These are phyloP conservation scores for Lophotriccus pileatus DNA, from an alignment of 2,797 vertebrate species.

Conservation along the genomic window DNA sequence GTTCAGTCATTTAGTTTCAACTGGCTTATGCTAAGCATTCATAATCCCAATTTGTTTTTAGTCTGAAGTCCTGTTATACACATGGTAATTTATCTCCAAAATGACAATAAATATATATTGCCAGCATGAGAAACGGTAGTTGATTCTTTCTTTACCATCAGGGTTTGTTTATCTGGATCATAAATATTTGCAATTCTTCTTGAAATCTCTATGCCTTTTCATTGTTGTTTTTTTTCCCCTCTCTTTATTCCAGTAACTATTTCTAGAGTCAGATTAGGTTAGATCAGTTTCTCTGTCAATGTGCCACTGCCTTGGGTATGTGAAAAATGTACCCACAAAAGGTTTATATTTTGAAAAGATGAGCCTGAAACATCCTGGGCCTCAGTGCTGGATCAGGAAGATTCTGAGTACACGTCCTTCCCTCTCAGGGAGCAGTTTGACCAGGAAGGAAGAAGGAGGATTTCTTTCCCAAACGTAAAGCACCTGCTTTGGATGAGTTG, in stretches of 20 bases:
- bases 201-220: neutral
- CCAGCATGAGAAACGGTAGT: constrained; percentile 44
- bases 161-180: neutral
- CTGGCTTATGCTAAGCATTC: constrained; percentile 16
- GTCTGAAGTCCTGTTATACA: constrained; percentile 28
- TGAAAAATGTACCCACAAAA: neutral
- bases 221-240: neutral
- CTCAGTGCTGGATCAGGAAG: neutral
- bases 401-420: neutral
- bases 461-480: neutral
- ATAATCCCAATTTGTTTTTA: neutral
- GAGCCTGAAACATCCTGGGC: neutral
- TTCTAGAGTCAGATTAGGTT: neutral
- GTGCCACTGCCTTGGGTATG: neutral
- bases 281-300: neutral
- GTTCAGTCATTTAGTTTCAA: constrained; percentile 41
- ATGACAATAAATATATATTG: constrained; percentile 70
- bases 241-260: neutral
- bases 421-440: neutral
- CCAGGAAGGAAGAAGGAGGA: neutral
- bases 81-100: constrained; percentile 60
- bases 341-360: neutral
- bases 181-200: neutral
- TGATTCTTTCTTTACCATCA: neutral
- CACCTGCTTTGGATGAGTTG: neutral